These are phyloP conservation scores for Ictalurus furcatus DNA, from an alignment of 2,113 vertebrate genomes.

Conservation along the genomic window DNA sequence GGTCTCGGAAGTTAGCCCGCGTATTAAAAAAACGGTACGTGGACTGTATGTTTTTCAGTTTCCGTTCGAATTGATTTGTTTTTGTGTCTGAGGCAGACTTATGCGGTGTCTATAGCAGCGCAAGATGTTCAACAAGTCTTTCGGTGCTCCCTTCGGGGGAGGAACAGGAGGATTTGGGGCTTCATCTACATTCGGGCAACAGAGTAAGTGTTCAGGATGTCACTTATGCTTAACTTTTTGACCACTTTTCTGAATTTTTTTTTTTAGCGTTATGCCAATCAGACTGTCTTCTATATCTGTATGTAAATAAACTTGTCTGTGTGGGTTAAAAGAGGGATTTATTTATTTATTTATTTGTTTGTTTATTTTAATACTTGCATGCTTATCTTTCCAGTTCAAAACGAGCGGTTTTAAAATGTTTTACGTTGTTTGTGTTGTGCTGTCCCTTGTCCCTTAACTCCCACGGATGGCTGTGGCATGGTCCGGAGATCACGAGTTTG, in stretches of 20 bases:
- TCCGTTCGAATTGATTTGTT: not conserved
- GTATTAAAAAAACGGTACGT: not conserved
- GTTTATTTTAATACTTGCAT: too few species aligned
- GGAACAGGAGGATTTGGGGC: conserved; percentile 87
- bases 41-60: not conserved
- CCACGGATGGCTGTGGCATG: not conserved
- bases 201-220: conserved; percentile 80
- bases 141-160: conserved; percentile 90
- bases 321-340: not conserved
- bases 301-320: not conserved
- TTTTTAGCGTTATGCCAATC: accelerated
- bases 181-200: conserved; percentile 89
- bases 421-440: not conserved
- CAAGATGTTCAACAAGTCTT: conserved; percentile 98
- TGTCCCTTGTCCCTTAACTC: not conserved
- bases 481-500: too few species aligned
- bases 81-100: conserved; percentile 60
- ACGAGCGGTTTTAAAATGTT: not conserved
- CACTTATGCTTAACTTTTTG: not conserved
- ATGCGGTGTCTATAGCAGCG: conserved; percentile 65
- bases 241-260: not conserved
- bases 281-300: not conserved
- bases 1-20: too few species aligned
- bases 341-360: too few species aligned
- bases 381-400: not conserved